Conservation (phyloP, 2,113 vertebrate species). For the Neolamprologus longior region DNA sequence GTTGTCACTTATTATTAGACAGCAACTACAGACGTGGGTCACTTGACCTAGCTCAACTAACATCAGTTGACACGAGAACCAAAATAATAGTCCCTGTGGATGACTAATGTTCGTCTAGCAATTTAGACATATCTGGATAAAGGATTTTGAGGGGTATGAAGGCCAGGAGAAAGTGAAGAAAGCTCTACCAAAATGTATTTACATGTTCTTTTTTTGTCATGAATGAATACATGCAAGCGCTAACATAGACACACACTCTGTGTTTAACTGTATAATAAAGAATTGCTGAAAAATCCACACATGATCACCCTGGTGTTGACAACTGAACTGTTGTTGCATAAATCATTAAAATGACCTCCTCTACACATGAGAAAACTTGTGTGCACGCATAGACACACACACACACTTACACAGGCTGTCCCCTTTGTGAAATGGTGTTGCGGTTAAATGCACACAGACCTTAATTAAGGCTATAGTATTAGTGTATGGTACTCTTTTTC, state of each 20-base stretch:
- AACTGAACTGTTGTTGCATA: not conserved
- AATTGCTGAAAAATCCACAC: not conserved
- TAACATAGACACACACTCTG: not conserved
- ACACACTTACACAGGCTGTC: not conserved
- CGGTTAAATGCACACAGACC: not conserved
- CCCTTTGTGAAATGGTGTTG: not conserved
- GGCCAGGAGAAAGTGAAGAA: not conserved
- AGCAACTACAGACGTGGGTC: constrained; percentile 27
- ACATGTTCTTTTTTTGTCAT: not conserved
- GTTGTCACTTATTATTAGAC: constrained; percentile 40
- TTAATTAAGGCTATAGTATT: constrained; percentile 31
- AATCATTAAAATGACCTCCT: constrained; percentile 21
- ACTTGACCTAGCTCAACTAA: constrained; percentile 22
- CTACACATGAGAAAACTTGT: not conserved
- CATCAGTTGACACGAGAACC: not conserved
- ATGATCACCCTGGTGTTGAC: not conserved
- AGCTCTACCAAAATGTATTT: constrained; percentile 32
- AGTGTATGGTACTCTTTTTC: constrained; percentile 7
- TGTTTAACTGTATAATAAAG: not conserved
- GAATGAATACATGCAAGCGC: not conserved
- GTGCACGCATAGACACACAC: not conserved
- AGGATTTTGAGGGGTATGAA: not conserved
- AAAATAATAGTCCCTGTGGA: not conserved
- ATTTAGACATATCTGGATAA: constrained; percentile 22
- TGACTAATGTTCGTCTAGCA: constrained; percentile 6